Evolutionary conservation across 2,797 vertebrate species (phyloP).

Genomic region (Onychomys torridus): DNA sequence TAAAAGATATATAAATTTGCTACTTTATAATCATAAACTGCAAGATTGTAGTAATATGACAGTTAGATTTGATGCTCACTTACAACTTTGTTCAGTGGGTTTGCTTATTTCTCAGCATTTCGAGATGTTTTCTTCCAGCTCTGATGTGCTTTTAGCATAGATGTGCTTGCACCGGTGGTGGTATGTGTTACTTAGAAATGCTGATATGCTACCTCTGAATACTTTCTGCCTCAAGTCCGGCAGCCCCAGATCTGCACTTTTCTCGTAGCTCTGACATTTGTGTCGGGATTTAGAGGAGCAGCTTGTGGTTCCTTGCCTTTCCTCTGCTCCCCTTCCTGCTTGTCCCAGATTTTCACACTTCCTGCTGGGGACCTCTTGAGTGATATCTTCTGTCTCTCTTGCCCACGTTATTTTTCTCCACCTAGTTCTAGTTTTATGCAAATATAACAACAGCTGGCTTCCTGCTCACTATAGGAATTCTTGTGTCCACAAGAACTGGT

Average conservation of each 20-base stretch:
- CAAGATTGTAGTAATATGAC: neutral
- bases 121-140: slow-evolving; percentile 11
- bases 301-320: neutral
- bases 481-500: neutral
- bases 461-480: neutral
- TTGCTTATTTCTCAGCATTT: neutral
- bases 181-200: neutral
- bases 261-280: neutral
- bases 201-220: neutral
- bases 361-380: neutral
- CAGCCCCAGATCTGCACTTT: neutral
- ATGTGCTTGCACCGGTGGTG: neutral
- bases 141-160: neutral
- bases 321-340: neutral
- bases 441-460: neutral
- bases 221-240: no score
- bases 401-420: neutral
- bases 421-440: neutral
- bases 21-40: slow-evolving; percentile 25
- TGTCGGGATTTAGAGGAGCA: neutral
- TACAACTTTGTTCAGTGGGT: neutral
- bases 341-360: neutral
- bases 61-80: neutral
- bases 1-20: neutral
- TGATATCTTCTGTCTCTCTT: neutral